phyloP scores from a whole-genome alignment of 2,113 vertebrate genomes.

The Myotis yumanensis region DNA sequence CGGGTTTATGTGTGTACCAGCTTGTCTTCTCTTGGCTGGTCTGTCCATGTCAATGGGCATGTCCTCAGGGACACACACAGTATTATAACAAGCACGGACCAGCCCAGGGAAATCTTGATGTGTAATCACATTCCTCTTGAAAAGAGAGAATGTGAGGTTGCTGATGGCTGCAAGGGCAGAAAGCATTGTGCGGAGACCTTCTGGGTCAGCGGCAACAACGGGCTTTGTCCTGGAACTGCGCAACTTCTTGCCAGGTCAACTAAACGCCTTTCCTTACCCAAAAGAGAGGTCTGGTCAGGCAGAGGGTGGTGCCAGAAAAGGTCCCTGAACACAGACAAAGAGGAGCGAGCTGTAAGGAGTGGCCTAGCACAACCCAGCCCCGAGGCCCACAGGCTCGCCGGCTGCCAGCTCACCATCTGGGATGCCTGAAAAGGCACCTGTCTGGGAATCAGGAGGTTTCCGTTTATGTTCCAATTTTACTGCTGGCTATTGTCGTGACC shows the following conservation, averaged over 20 bases:
- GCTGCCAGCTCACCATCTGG: constrained; percentile 56
- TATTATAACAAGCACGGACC: not conserved
- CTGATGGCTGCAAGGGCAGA: not conserved
- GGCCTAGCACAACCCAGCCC: not conserved
- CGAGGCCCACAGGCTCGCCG: not conserved
- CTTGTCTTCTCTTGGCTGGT: not conserved
- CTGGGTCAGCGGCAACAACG: not conserved
- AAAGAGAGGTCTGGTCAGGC: not conserved
- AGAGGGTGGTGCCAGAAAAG: not conserved
- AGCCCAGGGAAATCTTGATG: not conserved
- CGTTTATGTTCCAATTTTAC: constrained; percentile 20
- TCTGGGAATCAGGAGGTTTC: constrained; percentile 35
- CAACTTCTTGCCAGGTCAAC: not conserved
- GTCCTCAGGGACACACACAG: constrained; percentile 6
- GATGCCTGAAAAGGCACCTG: constrained; percentile 5
- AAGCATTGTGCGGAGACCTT: not conserved
- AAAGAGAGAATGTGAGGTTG: not conserved
- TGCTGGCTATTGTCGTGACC: constrained; percentile 50
- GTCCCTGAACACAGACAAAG: not conserved
- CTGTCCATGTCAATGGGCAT: not conserved
- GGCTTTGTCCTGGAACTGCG: not conserved
- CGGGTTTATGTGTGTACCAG: not conserved
- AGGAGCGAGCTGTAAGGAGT: not conserved
- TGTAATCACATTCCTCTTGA: not conserved
- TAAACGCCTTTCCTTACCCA: constrained; percentile 30